Evolutionary conservation across 2,888 invertebrate species (phyloP), one percentile per base, ranked within the genome.

Genomic region (Caenorhabditis zanzibari): DNA sequence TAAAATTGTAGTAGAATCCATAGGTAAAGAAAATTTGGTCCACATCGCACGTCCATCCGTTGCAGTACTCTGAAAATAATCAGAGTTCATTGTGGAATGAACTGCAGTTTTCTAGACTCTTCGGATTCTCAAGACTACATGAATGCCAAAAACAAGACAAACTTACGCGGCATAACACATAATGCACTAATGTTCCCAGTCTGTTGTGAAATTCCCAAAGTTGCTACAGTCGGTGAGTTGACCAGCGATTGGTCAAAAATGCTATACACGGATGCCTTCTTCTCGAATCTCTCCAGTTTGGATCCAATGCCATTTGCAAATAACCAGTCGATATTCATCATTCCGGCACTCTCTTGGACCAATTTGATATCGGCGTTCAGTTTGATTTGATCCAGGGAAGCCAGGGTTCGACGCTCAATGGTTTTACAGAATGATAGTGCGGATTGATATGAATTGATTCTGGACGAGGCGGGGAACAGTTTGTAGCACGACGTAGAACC

Each of bases 101-200:
- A 38, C 6, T 38, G 7, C n/a, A n/a, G n/a, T n/a, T n/a, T n/a
- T 6, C 4, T 32, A 7, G 32, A 7, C 7, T 32, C 32, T 7
- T 7, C 32, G 7, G 7, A 7, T 32, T 7, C 5, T 32, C 32
- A 32, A 32, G 32, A 32, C 32, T 7, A 32, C 4, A 6, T 32
- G 32, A n/a, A n/a, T n/a, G n/a, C n/a, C n/a, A n/a, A n/a, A n/a
- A n/a, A n/a, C n/a, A n/a, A n/a, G n/a, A n/a, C n/a, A n/a, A 52
- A 69, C 76, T 76, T 16, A 69, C 76, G 68, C 0, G 76, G 76
- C 3, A 76, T 22, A 0, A 76, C 68, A 68, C 76, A 76, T 0
- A 76, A 19, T 0, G 76, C 68, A 6, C 68, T 68, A n/a, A 76
- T 52, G 59, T 76, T 76, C 38, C 19, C 49, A 16, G 61, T 47